Percentiles rank a stretch among this genome's conserved stretches.
Conservation (phyloP, 2,113 vertebrate genomes). For the Etia nguti region DNA sequence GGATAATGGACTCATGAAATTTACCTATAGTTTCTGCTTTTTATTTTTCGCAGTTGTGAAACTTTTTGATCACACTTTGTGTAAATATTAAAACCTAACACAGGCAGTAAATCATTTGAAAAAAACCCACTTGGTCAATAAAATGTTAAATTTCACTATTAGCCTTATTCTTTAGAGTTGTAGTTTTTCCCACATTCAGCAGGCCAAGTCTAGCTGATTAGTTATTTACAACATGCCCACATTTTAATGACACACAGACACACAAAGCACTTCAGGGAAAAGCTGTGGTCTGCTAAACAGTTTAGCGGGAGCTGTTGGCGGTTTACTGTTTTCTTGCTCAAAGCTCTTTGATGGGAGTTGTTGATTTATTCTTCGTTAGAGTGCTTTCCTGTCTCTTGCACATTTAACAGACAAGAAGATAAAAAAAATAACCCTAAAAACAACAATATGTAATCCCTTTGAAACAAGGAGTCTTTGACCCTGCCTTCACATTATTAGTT, state of each 20-base stretch:
- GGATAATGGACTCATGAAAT: background rate
- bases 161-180: background rate
- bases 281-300: background rate
- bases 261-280: background rate
- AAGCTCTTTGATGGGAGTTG: background rate
- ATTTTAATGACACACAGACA: background rate
- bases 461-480: background rate
- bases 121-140: background rate
- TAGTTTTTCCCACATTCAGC: background rate
- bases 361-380: background rate
- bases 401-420: slow-evolving; percentile 5
- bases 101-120: background rate
- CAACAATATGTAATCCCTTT: background rate
- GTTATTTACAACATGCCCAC: background rate
- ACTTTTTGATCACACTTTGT: background rate
- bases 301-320: background rate
- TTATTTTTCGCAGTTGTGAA: background rate
- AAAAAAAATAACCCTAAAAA: slow-evolving; percentile 15
- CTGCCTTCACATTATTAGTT: background rate
- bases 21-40: background rate
- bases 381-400: background rate
- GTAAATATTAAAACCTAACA: background rate
- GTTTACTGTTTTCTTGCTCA: background rate
- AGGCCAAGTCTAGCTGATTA: background rate
- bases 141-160: background rate